Evolutionary conservation across 2,113 vertebrate species (phyloP), one percentile per base, ranked within the genome.

Genomic region (Anthoscopus minutus): DNA sequence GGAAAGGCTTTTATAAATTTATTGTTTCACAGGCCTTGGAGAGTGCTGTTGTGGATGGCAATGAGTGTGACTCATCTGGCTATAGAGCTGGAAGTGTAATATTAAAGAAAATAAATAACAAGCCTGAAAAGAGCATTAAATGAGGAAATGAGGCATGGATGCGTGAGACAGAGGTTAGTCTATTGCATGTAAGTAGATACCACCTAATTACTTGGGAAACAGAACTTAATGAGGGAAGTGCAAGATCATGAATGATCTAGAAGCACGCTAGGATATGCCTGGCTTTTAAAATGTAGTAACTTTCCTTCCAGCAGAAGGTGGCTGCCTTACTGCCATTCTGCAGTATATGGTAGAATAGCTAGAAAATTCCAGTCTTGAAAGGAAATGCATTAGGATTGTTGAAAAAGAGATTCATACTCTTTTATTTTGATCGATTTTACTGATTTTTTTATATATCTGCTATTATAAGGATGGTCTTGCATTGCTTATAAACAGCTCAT

Each of bases 31-130:
- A 98, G 98, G 97, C 97, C 98, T 98, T 96, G 72, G 93, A 97
- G 96, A 96, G 96, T 95, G 92, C 95, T 96, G 80, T 71, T 96
- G 95, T 94, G 85, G 95, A 97, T 82, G 93, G 95, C 92, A 96
- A 88, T 19, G 86, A 96, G 92, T 89, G 97, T 99, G 99, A 99
- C 97, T 99, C 98, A 99, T 98, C 96, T 81, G 94, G 79, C 95
- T 81, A 44, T 94, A 90, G 92, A 96, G 92, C 95, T 96, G 95
- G 95, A 96, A 97, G 95, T 95, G 94, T 96, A 98, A 98, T 97
- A 98, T 97, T 98, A 97, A 98, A 97, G 97, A 97, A 98, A 98
- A 98, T 97, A 98, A 98, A 98, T 98, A 98, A 97, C 74, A 92
- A 96, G 97, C 86, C 94, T 95, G 91, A 96, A 96, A 96, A 98